A percentile compares a stretch with the other conserved stretches of the same genome.
Conservation (phyloP, 2,113 vertebrate species). For the Rhinopomastus cyanomelas region DNA sequence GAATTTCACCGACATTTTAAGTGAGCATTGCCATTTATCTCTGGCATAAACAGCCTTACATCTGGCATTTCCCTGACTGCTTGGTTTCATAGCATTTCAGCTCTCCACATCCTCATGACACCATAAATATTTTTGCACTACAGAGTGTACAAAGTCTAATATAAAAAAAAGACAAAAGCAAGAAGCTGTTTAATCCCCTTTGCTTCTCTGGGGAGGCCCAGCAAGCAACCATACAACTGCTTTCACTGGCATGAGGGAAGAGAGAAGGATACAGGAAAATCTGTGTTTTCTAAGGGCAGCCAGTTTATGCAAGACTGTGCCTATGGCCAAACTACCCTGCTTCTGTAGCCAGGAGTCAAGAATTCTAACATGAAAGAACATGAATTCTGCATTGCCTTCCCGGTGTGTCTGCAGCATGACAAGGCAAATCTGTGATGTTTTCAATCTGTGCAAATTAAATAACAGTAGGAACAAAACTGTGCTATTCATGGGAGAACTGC, state of each 20-base stretch:
- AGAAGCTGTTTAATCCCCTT: background rate
- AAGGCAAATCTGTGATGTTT: background rate
- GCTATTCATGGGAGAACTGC: background rate
- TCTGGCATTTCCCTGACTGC: background rate
- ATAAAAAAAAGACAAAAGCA: background rate
- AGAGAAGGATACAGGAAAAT: background rate
- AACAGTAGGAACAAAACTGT: background rate
- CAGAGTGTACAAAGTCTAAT: background rate
- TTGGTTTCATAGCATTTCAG: background rate
- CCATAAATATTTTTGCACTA: background rate
- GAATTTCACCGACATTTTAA: background rate
- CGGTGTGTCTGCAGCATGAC: background rate
- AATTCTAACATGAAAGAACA: background rate
- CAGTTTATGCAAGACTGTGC: background rate
- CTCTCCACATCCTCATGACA: background rate
- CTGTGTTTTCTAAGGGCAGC: background rate
- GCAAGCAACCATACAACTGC: background rate
- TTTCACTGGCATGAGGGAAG: background rate
- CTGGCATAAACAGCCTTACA: background rate
- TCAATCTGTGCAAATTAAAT: background rate
- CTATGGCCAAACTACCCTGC: background rate
- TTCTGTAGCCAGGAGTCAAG: background rate
- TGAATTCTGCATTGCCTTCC: background rate
- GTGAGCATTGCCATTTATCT: background rate
- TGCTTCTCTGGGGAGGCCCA: background rate